Evolutionary conservation across 2,797 vertebrate species (phyloP).

Genomic region (Lagocephalus sceleratus): DNA sequence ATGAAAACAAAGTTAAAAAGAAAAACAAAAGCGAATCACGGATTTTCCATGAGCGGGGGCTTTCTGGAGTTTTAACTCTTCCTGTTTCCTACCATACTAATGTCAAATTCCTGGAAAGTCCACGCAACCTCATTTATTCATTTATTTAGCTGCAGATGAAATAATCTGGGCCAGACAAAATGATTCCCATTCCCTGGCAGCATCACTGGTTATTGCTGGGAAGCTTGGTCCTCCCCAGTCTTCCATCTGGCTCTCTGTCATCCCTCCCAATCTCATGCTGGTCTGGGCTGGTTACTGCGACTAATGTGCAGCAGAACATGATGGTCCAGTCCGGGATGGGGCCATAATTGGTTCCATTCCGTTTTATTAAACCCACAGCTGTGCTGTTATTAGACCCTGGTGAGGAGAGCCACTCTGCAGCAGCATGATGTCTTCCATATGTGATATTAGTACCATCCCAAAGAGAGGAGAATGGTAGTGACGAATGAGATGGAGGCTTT

Average conservation of each 20-base stretch:
- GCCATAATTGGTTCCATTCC: constrained; percentile 76
- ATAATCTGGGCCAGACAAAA: constrained; percentile 7
- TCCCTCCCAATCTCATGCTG: constrained; percentile 43
- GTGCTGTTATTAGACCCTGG: constrained; percentile 72
- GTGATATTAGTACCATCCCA: constrained; percentile 60
- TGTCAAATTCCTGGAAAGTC: constrained; percentile 8
- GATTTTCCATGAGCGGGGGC: constrained; percentile 9
- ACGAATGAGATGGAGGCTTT: constrained; percentile 51
- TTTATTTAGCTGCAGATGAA: constrained; percentile 17
- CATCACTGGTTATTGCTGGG: constrained; percentile 41
- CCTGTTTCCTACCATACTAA: constrained; percentile 3
- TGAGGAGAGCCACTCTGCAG: constrained; percentile 59
- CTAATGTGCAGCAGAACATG: constrained; percentile 56
- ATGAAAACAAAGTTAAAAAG: too few relatives aligned
- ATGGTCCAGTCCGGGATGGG: constrained; percentile 56
- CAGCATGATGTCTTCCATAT: constrained; percentile 76
- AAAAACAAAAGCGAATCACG: too few relatives aligned
- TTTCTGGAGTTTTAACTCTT: constrained; percentile 15
- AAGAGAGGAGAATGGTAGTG: constrained; percentile 33
- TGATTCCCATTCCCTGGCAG: constrained; percentile 38
- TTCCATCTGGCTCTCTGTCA: constrained; percentile 6
- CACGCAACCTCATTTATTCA: constrained; percentile 13
- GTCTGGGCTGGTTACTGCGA: constrained; percentile 55
- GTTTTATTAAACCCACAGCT: constrained; percentile 74
- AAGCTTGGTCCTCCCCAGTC: constrained; percentile 37